Conservation (phyloP, 2,113 vertebrate genomes). For the Nicator chloris region DNA sequence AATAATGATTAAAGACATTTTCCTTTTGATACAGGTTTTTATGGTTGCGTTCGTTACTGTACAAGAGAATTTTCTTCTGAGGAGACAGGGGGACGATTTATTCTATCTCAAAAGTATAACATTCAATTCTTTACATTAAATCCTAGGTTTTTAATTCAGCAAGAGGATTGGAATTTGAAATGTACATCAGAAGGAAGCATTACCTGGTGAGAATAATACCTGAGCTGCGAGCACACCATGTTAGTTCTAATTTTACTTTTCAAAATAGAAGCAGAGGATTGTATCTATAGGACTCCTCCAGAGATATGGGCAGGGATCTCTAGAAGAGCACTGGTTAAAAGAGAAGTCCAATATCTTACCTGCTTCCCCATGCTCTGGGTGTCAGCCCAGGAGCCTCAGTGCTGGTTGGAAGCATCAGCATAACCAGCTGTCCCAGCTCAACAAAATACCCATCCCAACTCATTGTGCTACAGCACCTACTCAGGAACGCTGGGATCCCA, state of each 20-base stretch:
- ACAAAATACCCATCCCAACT: neutral
- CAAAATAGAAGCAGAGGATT: neutral
- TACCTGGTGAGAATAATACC: neutral
- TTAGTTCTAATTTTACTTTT: neutral
- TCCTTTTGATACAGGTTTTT: neutral
- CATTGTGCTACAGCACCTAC: neutral
- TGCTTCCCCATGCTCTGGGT: neutral
- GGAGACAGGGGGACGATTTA: neutral
- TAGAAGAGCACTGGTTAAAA: neutral
- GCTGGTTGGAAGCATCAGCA: neutral
- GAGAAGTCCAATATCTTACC: neutral
- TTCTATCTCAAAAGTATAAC: neutral
- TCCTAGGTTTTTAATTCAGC: neutral
- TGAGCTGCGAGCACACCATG: neutral
- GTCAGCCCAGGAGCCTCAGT: neutral
- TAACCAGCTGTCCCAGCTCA: neutral
- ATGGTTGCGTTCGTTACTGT: neutral
- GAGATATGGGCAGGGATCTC: neutral
- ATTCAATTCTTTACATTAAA: neutral
- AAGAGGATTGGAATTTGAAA: neutral
- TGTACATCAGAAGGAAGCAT: neutral
- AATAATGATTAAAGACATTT: neutral
- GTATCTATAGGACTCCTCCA: neutral
- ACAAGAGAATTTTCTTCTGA: neutral
- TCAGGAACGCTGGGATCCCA: neutral